A percentile compares a stretch with the other conserved stretches of the same genome.
Evolutionary conservation across 2,797 vertebrate genomes (phyloP).

Genomic region (Pangasius djambal): DNA sequence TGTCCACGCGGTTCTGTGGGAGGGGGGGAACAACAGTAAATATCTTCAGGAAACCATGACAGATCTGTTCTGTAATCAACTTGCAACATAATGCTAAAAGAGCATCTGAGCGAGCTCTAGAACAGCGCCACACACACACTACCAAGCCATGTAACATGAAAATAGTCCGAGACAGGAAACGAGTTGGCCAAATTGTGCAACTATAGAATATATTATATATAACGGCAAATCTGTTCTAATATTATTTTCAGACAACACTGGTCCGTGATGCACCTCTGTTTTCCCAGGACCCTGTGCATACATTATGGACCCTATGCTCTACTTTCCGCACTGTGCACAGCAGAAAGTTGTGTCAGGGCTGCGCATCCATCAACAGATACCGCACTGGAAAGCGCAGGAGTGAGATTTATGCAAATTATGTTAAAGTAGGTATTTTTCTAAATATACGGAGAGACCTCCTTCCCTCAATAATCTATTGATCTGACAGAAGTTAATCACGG

Average conservation of each 20-base stretch:
- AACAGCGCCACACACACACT: too few species aligned
- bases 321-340: neutral
- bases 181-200: neutral
- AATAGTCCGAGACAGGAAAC: neutral
- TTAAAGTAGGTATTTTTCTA: neutral
- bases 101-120: neutral
- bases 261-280: neutral
- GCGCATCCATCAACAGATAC: neutral
- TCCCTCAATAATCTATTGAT: neutral
- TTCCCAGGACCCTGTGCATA: neutral
- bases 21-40: neutral
- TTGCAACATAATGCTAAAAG: neutral
- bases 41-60: neutral
- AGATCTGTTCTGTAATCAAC: neutral
- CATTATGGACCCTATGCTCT: neutral
- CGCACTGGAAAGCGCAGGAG: neutral
- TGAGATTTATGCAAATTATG: neutral
- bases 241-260: neutral
- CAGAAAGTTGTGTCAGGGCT: neutral
- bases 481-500: neutral
- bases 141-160: too few species aligned
- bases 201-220: neutral
- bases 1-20: constrained; percentile 85
- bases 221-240: neutral
- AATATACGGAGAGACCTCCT: neutral